Evolutionary conservation across 2,797 vertebrate genomes (phyloP).

Genomic region (Thamnophis elegans): DNA sequence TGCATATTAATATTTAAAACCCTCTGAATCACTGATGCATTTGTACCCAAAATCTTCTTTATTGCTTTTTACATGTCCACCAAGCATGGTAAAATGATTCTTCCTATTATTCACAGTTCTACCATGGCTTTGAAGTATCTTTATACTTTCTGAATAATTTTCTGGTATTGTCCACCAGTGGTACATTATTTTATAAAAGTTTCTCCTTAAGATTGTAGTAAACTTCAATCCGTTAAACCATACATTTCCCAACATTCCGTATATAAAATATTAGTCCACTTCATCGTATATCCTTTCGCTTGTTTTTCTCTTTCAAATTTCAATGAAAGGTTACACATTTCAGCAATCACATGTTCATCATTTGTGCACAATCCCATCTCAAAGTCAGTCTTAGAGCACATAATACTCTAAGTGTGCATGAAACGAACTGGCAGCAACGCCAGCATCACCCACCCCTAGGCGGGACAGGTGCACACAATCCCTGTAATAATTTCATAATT

Average conservation of each 20-base stretch:
- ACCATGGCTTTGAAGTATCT: background rate
- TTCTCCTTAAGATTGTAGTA: background rate
- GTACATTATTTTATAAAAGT: background rate
- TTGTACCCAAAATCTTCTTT: background rate
- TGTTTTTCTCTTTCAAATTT: background rate
- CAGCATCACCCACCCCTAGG: too few species aligned
- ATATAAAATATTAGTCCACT: background rate
- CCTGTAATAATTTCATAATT: background rate
- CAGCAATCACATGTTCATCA: background rate
- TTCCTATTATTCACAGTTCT: background rate
- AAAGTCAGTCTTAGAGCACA: background rate
- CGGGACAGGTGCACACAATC: background rate
- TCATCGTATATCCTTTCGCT: background rate
- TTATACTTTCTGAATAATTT: background rate
- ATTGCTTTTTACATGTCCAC: background rate
- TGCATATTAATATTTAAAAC: background rate
- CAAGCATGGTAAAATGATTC: background rate
- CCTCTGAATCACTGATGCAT: background rate
- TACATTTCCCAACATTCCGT: background rate
- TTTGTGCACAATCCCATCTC: background rate
- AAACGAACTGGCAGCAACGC: too few species aligned
- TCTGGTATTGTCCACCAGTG: background rate
- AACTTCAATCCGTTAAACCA: background rate
- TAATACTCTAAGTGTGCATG: background rate
- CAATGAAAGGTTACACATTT: background rate